Conservation (phyloP, 2,888 invertebrate genomes). For the Sialis lutaria region DNA sequence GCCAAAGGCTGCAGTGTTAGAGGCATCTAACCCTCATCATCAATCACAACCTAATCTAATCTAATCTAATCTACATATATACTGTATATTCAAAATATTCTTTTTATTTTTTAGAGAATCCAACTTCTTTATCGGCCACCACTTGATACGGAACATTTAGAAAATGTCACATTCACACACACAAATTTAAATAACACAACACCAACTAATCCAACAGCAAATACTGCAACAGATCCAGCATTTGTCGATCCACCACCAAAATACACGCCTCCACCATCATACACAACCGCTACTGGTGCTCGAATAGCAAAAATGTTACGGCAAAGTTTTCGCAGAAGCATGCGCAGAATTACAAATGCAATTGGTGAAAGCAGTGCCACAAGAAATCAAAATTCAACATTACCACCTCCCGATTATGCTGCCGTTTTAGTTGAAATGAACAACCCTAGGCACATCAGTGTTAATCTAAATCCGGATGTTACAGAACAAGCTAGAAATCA, state of each 20-base stretch:
- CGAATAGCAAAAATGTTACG: slow-evolving; percentile 56
- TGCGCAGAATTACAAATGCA: slow-evolving; percentile 44
- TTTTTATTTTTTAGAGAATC: slow-evolving; percentile 43
- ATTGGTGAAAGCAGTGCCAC: slow-evolving; percentile 18
- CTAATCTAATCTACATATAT: too few relatives aligned
- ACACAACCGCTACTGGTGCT: slow-evolving; percentile 81
- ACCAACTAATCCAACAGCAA: slow-evolving; percentile 11
- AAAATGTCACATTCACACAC: slow-evolving; percentile 23
- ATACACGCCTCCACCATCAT: slow-evolving; percentile 85
- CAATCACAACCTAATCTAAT: too few relatives aligned
- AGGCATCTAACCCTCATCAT: too few relatives aligned
- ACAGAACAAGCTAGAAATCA: slow-evolving; percentile 4
- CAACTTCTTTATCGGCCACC: slow-evolving; percentile 69
- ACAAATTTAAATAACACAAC: slow-evolving; percentile 13
- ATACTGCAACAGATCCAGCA: slow-evolving; percentile 18
- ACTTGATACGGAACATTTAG: slow-evolving; percentile 30
- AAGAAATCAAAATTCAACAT: slow-evolving; percentile 16
- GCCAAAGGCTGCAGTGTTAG: too few relatives aligned
- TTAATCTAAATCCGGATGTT: slow-evolving; percentile 6
- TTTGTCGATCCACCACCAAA: slow-evolving; percentile 74
- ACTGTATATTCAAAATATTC: not conserved
- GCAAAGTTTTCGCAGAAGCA: slow-evolving; percentile 62
- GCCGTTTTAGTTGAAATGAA: slow-evolving; percentile 44
- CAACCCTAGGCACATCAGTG: slow-evolving; percentile 14
- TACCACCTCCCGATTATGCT: slow-evolving; percentile 44